phyloP scores from a whole-genome alignment of 2,113 vertebrate genomes.

The Herpetotheres cachinnans region DNA sequence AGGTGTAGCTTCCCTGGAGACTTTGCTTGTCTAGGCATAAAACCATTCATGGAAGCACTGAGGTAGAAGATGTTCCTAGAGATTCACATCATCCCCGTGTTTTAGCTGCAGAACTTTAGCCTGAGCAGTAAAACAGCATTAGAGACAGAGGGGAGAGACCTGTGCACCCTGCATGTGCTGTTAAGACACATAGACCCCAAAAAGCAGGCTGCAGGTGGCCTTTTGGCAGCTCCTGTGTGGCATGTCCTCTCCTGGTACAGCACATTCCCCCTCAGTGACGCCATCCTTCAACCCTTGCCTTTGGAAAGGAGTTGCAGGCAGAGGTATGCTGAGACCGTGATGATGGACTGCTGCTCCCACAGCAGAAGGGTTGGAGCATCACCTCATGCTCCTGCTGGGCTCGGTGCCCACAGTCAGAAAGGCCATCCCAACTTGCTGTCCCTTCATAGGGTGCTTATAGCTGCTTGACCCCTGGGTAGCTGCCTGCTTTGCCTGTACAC shows the following conservation, averaged over 20 bases:
- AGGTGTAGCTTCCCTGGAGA: neutral
- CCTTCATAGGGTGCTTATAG: fast-evolving
- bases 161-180: neutral
- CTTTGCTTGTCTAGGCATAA: neutral
- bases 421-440: neutral
- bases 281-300: neutral
- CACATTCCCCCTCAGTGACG: neutral
- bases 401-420: neutral
- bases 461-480: neutral
- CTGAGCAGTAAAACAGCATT: neutral
- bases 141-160: neutral
- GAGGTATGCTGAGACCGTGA: neutral
- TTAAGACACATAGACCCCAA: neutral
- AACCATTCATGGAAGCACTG: neutral
- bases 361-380: neutral
- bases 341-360: fast-evolving
- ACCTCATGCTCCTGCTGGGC: neutral
- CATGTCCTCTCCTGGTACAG: neutral
- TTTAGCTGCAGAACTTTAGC: neutral
- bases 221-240: neutral
- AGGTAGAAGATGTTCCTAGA: neutral
- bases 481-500: neutral
- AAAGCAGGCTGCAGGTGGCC: neutral
- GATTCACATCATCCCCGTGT: neutral
- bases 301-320: neutral